These are phyloP conservation scores for Dipodomys stephensi DNA, from an alignment of 2,113 vertebrate species.

Conservation along the genomic window DNA sequence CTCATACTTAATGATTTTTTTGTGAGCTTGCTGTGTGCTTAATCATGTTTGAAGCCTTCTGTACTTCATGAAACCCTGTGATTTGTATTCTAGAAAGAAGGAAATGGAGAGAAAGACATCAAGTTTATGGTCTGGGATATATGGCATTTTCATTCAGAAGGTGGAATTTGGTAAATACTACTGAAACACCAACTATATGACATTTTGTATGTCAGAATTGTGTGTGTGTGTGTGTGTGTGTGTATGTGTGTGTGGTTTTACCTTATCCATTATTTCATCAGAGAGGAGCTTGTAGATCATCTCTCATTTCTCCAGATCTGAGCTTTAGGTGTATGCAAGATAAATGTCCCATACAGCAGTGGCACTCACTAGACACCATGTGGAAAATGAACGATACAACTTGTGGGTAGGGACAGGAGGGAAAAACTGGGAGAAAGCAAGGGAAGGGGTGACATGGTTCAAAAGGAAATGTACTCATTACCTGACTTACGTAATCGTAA, in stretches of 20 bases:
- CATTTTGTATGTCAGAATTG: too few species aligned
- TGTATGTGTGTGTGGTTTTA: not conserved
- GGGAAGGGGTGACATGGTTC: too few species aligned
- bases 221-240: too few species aligned
- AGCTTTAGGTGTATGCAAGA: not conserved
- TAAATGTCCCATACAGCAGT: not conserved
- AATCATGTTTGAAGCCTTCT: not conserved
- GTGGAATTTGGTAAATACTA: not conserved
- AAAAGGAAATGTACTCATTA: too few species aligned
- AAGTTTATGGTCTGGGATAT: not conserved
- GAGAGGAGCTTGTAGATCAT: too few species aligned
- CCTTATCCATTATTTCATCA: not conserved
- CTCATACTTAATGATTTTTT: not conserved
- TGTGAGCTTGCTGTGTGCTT: not conserved
- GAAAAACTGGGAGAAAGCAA: too few species aligned
- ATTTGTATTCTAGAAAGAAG: not conserved
- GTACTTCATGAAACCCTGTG: not conserved
- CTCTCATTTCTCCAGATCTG: not conserved
- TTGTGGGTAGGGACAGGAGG: too few species aligned
- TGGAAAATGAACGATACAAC: too few species aligned
- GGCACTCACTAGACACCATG: too few species aligned
- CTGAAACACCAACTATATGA: not conserved
- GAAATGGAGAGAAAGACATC: not conserved
- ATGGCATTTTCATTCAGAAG: slow-evolving; percentile 11
- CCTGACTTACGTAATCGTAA: too few species aligned